phyloP scores from a whole-genome alignment of 2,888 invertebrate genomes.

The Argyresthia goedartella region DNA sequence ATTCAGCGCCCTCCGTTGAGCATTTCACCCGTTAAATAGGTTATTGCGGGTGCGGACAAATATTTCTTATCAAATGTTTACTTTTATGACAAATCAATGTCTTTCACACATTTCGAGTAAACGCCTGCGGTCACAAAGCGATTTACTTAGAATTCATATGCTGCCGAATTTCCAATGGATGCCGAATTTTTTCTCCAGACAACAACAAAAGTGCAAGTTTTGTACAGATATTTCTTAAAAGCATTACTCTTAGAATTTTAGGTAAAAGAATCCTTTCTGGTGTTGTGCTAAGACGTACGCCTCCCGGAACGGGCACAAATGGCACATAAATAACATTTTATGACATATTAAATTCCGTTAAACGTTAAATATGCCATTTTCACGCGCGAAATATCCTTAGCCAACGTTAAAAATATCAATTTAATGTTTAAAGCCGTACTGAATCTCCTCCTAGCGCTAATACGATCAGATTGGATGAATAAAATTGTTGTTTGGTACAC shows the following conservation, averaged over 20 bases:
- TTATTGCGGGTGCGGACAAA: slow-evolving; percentile 20
- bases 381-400: slow-evolving; percentile 40
- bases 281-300: no score
- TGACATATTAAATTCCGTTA: slow-evolving; percentile 58
- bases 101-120: neutral
- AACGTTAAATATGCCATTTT: slow-evolving; percentile 57
- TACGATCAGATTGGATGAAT: neutral
- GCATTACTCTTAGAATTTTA: no score
- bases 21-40: slow-evolving; percentile 22
- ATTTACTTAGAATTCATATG: no score
- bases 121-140: no score
- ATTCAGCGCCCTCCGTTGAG: slow-evolving; percentile 17
- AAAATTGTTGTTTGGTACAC: no score
- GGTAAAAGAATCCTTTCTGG: no score
- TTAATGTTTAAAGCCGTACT: neutral
- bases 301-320: slow-evolving; percentile 23
- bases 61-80: slow-evolving; percentile 2
- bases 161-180: no score
- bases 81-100: slow-evolving; percentile 5
- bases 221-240: no score
- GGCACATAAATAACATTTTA: slow-evolving; percentile 59
- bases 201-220: no score
- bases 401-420: slow-evolving; percentile 25
- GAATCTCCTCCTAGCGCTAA: neutral
- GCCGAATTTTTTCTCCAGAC: no score